Percentiles rank a stretch among this genome's conserved stretches.
Evolutionary conservation across 1,140 invertebrate genomes (phyloP).

Genomic region (Chironomus striatipennis): DNA sequence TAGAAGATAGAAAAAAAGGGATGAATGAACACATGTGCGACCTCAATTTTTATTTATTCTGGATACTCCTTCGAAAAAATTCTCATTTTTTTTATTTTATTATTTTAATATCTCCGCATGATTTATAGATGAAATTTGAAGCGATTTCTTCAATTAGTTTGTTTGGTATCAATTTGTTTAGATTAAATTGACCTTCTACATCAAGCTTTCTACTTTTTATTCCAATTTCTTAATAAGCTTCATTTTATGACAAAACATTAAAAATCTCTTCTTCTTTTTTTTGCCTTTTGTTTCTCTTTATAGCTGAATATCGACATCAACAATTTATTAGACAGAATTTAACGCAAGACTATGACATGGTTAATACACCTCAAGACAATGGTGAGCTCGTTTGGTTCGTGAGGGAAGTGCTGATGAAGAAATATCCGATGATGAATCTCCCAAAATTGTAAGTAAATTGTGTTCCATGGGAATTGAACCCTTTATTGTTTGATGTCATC

Average conservation of each 20-base stretch:
- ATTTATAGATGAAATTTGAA: not conserved
- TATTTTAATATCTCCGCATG: not conserved
- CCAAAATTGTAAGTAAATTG: conserved; percentile 27
- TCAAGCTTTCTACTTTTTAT: not conserved
- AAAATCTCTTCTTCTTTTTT: not conserved
- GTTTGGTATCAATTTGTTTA: conserved; percentile 1
- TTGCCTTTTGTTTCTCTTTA: conserved; percentile 24
- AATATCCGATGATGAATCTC: conserved; percentile 39
- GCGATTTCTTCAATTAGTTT: not conserved
- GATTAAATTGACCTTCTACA: conserved; percentile 10
- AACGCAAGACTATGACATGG: conserved; percentile 63
- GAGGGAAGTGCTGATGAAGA: conserved; percentile 50
- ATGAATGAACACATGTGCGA: not conserved
- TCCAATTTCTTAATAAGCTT: not conserved
- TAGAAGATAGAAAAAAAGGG: not conserved
- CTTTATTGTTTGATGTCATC: no score
- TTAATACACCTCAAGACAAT: conserved; percentile 60
- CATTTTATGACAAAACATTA: not conserved
- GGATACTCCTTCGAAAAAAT: not conserved
- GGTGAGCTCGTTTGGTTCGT: conserved; percentile 62
- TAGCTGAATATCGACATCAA: conserved; percentile 51
- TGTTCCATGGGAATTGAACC: no score
- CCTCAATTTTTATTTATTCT: not conserved
- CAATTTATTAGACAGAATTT: conserved; percentile 57
- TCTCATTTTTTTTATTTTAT: not conserved